Evolutionary conservation across 2,888 invertebrate species (phyloP).

Genomic region (Rhagonycha fulva): DNA sequence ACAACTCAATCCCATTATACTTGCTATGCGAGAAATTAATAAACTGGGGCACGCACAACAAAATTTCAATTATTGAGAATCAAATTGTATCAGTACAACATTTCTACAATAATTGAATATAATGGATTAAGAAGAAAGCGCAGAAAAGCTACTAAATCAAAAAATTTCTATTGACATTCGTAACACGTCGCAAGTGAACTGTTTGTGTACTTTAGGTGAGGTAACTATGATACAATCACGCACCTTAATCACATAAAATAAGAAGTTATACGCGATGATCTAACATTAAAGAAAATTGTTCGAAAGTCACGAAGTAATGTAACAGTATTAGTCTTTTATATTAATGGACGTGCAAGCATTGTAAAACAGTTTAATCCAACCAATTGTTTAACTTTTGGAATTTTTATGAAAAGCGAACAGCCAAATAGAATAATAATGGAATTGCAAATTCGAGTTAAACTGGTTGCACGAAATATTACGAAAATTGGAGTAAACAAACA

Average conservation of each 20-base stretch:
- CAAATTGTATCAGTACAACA: background rate
- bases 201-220: background rate
- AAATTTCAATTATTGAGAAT: background rate
- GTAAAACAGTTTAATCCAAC: background rate
- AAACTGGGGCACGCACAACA: background rate
- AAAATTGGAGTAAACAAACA: background rate
- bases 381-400: background rate
- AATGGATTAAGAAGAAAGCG: background rate
- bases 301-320: background rate
- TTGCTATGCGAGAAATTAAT: background rate
- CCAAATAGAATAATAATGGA: background rate
- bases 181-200: background rate
- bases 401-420: background rate
- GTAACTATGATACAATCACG: background rate
- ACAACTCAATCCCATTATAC: background rate
- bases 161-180: background rate
- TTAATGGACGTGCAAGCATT: background rate
- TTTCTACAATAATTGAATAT: background rate
- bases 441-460: background rate
- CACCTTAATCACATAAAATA: background rate
- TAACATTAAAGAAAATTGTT: background rate
- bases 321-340: background rate
- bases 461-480: background rate
- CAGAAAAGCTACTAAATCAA: background rate
- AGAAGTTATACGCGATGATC: background rate